Percentiles rank a stretch among this genome's conserved stretches.
Conservation (phyloP, 2,797 vertebrate species). For the Rhynchonycteris naso region DNA sequence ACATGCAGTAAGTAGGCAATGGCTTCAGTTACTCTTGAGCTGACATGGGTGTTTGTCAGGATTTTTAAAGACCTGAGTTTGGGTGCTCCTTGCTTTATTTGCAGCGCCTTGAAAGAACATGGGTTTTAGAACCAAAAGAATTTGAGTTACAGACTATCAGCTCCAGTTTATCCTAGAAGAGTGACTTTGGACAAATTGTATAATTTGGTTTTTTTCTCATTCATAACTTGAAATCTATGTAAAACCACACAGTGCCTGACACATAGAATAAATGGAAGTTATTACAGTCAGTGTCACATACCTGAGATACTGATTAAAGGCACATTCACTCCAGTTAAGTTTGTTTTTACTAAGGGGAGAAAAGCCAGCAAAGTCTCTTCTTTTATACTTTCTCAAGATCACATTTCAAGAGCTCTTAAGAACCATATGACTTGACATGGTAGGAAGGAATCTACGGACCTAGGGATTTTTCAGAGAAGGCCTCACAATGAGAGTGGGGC, state of each 20-base stretch:
- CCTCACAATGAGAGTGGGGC: not conserved
- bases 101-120: not conserved
- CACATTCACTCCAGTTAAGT: not conserved
- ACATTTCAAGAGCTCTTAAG: not conserved
- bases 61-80: not conserved
- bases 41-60: not conserved
- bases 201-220: not conserved
- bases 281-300: not conserved
- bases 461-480: not conserved
- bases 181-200: not conserved
- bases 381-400: not conserved
- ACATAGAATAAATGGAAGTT: not conserved
- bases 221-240: not conserved
- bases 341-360: not conserved
- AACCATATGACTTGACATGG: not conserved
- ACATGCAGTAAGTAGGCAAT: not conserved
- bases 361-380: not conserved
- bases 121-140: conserved; percentile 31
- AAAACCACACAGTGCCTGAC: not conserved
- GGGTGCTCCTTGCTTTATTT: not conserved
- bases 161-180: not conserved
- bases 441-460: not conserved
- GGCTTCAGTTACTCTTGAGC: not conserved
- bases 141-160: not conserved
- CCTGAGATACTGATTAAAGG: not conserved